A percentile compares a stretch with the other conserved stretches of the same genome.
Evolutionary conservation across 2,113 vertebrate species (phyloP).

Genomic region (Eurypyga helias): DNA sequence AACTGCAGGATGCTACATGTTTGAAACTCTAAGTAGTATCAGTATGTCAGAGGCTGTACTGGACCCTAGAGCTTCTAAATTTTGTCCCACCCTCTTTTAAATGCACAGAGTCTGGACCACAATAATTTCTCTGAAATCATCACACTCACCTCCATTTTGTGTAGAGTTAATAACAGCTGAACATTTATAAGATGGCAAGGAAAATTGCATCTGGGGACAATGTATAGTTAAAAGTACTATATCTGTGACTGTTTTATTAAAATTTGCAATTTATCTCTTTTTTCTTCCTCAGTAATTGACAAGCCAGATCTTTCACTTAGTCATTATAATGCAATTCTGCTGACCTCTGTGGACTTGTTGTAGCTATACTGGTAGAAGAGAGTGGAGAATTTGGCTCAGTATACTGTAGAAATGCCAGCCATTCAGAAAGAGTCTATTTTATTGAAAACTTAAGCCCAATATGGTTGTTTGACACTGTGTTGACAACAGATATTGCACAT

Average conservation of each 20-base stretch:
- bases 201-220: not conserved
- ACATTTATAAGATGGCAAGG: not conserved
- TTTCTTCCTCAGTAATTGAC: conserved; percentile 31
- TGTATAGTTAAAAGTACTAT: not conserved
- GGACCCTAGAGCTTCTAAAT: not conserved
- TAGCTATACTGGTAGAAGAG: conserved; percentile 14
- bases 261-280: not conserved
- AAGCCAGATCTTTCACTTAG: conserved; percentile 23
- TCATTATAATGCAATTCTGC: conserved; percentile 19
- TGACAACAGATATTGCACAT: conserved; percentile 69
- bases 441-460: conserved; percentile 51
- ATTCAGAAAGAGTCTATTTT: conserved; percentile 41
- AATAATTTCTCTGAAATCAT: not conserved
- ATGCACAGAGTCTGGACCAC: not conserved
- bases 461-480: conserved; percentile 67
- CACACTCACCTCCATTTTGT: not conserved
- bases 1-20: not conserved
- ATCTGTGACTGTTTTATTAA: not conserved
- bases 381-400: conserved; percentile 52
- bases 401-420: conserved; percentile 51
- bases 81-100: not conserved
- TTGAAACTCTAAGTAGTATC: not conserved
- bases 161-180: not conserved
- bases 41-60: not conserved
- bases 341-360: conserved; percentile 53